These are phyloP conservation scores for Sycophila texana DNA, from an alignment of 2,888 invertebrate species.

Conservation along the genomic window DNA sequence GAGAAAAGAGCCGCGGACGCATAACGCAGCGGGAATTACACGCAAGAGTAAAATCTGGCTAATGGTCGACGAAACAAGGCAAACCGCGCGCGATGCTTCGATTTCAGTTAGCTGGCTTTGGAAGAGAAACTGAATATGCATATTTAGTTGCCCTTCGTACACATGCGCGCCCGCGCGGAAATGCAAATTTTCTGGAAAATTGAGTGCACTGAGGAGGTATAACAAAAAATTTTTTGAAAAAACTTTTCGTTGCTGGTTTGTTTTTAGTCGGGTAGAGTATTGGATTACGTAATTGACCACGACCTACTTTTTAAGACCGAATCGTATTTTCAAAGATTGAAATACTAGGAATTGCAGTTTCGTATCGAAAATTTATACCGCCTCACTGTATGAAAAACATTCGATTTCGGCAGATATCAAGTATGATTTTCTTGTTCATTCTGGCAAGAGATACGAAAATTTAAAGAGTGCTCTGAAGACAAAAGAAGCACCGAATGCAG, in stretches of 20 bases:
- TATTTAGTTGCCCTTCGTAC: conserved; percentile 18
- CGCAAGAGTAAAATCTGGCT: conserved; percentile 13
- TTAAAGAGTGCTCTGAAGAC: too few species aligned
- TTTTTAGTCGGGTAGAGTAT: not conserved
- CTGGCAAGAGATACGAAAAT: too few species aligned
- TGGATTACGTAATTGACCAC: too few species aligned
- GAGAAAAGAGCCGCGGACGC: conserved; percentile 10
- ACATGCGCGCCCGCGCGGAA: not conserved
- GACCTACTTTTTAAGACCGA: too few species aligned
- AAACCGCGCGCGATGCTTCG: conserved; percentile 26
- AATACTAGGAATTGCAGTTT: too few species aligned
- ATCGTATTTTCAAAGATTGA: too few species aligned
- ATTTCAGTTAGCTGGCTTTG: conserved; percentile 41
- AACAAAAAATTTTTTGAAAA: not conserved
- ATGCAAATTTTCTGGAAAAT: conserved; percentile 40
- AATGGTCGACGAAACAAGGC: conserved; percentile 35
- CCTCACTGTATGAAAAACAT: not conserved
- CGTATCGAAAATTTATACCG: too few species aligned
- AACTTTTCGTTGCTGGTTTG: conserved; percentile 1
- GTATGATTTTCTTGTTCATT: too few species aligned
- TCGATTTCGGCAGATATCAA: not conserved
- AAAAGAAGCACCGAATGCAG: too few species aligned
- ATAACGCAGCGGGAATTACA: conserved; percentile 27
- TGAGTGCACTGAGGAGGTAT: not conserved
- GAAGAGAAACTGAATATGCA: conserved; percentile 50